These are phyloP conservation scores for Urocitellus parryii DNA, from an alignment of 2,113 vertebrate genomes.

Conservation along the genomic window DNA sequence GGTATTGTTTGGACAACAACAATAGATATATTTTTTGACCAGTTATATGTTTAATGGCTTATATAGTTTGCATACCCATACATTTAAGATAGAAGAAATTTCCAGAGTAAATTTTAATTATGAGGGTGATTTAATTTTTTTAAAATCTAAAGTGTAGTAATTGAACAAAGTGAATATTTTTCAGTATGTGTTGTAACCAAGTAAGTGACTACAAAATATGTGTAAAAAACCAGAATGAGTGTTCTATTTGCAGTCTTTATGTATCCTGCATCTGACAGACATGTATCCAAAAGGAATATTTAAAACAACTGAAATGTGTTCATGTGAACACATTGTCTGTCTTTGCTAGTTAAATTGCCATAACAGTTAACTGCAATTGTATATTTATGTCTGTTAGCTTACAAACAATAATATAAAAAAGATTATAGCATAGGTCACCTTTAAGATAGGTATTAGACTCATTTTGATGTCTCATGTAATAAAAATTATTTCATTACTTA, in stretches of 20 bases:
- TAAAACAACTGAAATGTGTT: background rate
- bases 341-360: background rate
- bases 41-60: background rate
- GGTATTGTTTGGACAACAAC: background rate
- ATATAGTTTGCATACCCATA: background rate
- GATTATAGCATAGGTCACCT: background rate
- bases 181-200: background rate
- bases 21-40: background rate
- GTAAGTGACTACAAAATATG: background rate
- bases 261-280: background rate
- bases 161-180: conserved; percentile 20
- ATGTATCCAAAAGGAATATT: background rate
- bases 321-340: background rate
- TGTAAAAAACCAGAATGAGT: background rate
- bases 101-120: background rate
- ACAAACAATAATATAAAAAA: background rate
- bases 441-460: background rate
- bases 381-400: background rate
- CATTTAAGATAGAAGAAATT: background rate
- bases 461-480: background rate
- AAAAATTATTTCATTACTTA: background rate
- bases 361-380: background rate
- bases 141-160: background rate
- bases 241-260: background rate
- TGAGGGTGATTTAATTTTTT: background rate